These are phyloP conservation scores for Encarsia formosa DNA, from an alignment of 2,888 invertebrate species.

Conservation along the genomic window DNA sequence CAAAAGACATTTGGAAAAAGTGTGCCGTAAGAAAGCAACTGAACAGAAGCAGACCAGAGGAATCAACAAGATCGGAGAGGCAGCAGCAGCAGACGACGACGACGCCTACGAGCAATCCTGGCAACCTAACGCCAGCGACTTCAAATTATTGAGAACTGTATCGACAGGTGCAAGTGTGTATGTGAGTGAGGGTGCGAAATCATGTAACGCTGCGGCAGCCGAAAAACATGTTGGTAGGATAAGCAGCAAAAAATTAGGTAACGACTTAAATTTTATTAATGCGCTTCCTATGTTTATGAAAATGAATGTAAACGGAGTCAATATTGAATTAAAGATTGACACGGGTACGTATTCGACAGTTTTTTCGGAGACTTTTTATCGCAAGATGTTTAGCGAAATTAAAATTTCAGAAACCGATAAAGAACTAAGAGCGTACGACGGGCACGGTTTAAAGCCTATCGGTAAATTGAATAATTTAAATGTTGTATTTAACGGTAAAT, in stretches of 20 bases:
- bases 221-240: background rate
- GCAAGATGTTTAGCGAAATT: background rate
- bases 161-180: background rate
- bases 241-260: too few species aligned
- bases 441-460: conserved; percentile 4
- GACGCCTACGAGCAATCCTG: background rate
- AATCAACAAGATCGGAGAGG: background rate
- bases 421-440: conserved; percentile 13
- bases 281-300: conserved; percentile 4
- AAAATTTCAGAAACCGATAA: background rate
- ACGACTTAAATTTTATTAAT: too few species aligned
- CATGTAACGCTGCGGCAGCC: too few species aligned
- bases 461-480: conserved; percentile 11
- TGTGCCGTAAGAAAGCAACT: conserved; percentile 1
- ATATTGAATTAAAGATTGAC: conserved; percentile 12
- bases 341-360: conserved; percentile 22
- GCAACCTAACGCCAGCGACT: background rate
- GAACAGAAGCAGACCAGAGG: background rate
- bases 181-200: background rate
- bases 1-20: conserved; percentile 7
- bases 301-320: conserved; percentile 12
- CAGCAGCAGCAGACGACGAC: background rate
- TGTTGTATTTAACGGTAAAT: conserved; percentile 6
- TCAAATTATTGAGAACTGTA: background rate
- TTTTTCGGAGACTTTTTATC: conserved; percentile 14